phyloP scores from a whole-genome alignment of 2,888 invertebrate species.

The Sarcophaga caerulescens region DNA sequence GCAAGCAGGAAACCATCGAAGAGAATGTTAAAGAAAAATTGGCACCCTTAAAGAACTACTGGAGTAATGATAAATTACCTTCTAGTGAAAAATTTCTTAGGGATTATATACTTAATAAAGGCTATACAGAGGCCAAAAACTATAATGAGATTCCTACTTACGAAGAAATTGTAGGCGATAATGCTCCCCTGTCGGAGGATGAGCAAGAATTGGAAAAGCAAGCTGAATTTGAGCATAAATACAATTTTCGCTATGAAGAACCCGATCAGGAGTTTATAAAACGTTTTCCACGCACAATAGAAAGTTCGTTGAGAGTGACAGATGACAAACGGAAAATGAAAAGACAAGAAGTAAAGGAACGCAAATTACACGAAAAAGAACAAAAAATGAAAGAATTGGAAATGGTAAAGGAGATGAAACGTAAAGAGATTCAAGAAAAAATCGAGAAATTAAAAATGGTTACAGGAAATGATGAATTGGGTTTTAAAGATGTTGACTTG shows the following conservation, averaged over 20 bases:
- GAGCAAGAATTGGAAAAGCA: conserved; percentile 90
- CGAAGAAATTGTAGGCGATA: conserved; percentile 85
- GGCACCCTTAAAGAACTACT: conserved; percentile 90
- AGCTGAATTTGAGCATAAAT: conserved; percentile 96
- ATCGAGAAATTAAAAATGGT: conserved; percentile 92
- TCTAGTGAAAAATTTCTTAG: conserved; percentile 93
- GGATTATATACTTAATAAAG: conserved; percentile 95
- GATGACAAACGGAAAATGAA: conserved; percentile 91
- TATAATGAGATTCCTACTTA: conserved; percentile 84
- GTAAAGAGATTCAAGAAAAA: conserved; percentile 94
- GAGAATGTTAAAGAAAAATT: conserved; percentile 85
- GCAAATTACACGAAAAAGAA: conserved; percentile 90
- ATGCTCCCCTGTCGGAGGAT: conserved; percentile 87
- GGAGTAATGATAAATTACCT: conserved; percentile 91
- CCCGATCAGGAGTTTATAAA: conserved; percentile 96
- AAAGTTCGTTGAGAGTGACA: conserved; percentile 89
- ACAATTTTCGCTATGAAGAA: conserved; percentile 98
- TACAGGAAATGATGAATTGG: conserved; percentile 88
- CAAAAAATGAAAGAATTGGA: conserved; percentile 93
- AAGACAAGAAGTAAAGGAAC: conserved; percentile 87
- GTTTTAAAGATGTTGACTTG: conserved; percentile 87
- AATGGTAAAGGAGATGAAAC: conserved; percentile 91
- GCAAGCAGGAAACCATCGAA: conserved; percentile 85
- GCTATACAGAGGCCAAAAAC: conserved; percentile 80
- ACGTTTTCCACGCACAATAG: conserved; percentile 94